Evolutionary conservation across 2,888 invertebrate species (phyloP).

Genomic region (Stenodera caucasica): DNA sequence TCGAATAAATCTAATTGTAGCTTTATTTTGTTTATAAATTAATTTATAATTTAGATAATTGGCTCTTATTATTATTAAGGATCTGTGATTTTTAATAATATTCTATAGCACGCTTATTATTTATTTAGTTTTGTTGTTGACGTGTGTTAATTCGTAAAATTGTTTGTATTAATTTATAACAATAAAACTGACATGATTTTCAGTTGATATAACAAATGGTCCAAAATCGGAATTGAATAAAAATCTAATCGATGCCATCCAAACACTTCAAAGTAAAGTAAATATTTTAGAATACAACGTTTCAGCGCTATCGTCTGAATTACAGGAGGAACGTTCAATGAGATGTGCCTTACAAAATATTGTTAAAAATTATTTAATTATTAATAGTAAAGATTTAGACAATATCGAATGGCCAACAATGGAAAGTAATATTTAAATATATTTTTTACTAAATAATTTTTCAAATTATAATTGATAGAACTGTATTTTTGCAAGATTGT

Average conservation of each 20-base stretch:
- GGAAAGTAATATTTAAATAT: slow-evolving; percentile 41
- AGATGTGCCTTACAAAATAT: slow-evolving; percentile 50
- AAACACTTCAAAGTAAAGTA: slow-evolving; percentile 43
- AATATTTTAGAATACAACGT: slow-evolving; percentile 52
- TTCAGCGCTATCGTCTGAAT: slow-evolving; percentile 46
- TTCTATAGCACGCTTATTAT: not conserved
- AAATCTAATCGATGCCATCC: slow-evolving; percentile 40
- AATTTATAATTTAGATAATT: not conserved
- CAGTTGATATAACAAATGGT: slow-evolving; percentile 43
- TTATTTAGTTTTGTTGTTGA: slow-evolving; percentile 9
- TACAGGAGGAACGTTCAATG: slow-evolving; percentile 52
- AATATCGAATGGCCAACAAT: slow-evolving; percentile 51
- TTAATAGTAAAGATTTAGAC: slow-evolving; percentile 47
- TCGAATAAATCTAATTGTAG: slow-evolving; percentile 59
- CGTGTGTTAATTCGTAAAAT: slow-evolving; percentile 16
- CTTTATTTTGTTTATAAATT: not conserved
- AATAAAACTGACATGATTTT: slow-evolving; percentile 21
- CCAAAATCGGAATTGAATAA: slow-evolving; percentile 41
- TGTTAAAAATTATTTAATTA: slow-evolving; percentile 39
- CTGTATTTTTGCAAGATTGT: slow-evolving; percentile 24
- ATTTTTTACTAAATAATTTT: too few species aligned
- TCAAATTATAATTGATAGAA: slow-evolving; percentile 10
- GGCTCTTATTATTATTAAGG: not conserved
- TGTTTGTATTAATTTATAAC: slow-evolving; percentile 9
- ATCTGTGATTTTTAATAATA: slow-evolving; percentile 11